phyloP scores from a whole-genome alignment of 1,140 invertebrate genomes.

The Nasonia vitripennis region DNA sequence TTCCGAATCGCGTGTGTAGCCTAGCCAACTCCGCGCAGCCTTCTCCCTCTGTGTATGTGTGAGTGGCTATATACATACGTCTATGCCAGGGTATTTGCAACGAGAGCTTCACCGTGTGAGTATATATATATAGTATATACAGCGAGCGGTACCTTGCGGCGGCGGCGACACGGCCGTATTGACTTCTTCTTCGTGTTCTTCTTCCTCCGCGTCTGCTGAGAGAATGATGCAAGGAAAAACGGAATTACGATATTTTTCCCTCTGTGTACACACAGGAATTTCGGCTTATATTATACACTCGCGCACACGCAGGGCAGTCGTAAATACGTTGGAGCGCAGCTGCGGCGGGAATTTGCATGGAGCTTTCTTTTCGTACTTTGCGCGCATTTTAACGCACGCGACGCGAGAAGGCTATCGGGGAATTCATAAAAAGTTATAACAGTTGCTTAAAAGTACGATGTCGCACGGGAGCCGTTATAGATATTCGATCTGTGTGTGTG shows the following conservation, averaged over 20 bases:
- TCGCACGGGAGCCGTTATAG: neutral
- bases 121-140: neutral
- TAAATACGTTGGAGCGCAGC: neutral
- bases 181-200: neutral
- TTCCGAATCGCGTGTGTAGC: constrained; percentile 63
- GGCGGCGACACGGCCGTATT: neutral
- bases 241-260: too few species aligned
- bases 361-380: constrained; percentile 8
- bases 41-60: constrained; percentile 18
- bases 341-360: neutral
- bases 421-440: constrained; percentile 29
- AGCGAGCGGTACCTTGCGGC: constrained; percentile 39
- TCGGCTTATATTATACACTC: neutral
- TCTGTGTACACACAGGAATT: too few species aligned
- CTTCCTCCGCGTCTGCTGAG: neutral
- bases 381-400: constrained; percentile 18
- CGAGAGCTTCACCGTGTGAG: neutral
- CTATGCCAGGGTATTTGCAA: constrained; percentile 1
- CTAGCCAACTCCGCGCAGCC: constrained; percentile 20
- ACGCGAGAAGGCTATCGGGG: neutral
- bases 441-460: constrained; percentile 24
- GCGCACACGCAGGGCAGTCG: neutral
- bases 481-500: neutral
- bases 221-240: constrained; percentile 20
- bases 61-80: neutral